Base-by-base conservation (phyloP, 2,888 invertebrate genomes). In the Notocelia uddmanniana region DNA sequence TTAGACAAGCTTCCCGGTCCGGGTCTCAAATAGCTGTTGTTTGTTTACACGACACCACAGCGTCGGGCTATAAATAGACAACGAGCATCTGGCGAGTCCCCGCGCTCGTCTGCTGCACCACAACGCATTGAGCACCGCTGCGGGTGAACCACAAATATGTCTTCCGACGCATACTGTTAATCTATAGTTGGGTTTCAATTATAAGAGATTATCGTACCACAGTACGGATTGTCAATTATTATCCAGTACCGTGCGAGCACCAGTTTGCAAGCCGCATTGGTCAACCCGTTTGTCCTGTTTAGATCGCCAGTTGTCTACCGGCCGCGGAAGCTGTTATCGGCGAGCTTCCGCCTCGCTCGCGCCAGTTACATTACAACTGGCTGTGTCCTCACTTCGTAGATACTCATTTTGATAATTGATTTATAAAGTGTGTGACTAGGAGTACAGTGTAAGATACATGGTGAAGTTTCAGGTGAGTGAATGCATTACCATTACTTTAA, bases 321-420 rank as follows among this genome's bases (percentile, higher is more conserved):
- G n/a, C n/a, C n/a, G 37, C 62, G 62, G 62, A 62, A 62, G 48
- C 31, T 19, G 62, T 50, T 62, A 62, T 62, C 62, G 10, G 18
- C 26, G 2, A 18, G 31, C 31, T 50, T 62, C 62, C 62, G 45
- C 21, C 13, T 18, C 26, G 31, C 9, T 26, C n/a, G n/a, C n/a
- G 10, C 26, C 5, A 48, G 11, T 18, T 18, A 21, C 21, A 13
- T 10, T 9, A 3, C 13, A 26, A 2, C 11, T 48, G 2, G 59
- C 41, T 15, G 15, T n/a, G 41, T 34, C 11, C 54, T 31, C 45
- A 8, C 15, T 5, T 45, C 10, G 3, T 23, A n/a, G n/a, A n/a
- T 48, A 5, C 9, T 31, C 13, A 11, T n/a, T 15, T 0, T 5
- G 31, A 8, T 31, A 31, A 19, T 45, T 45, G 3, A 13, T 45